phyloP scores from a whole-genome alignment of 2,797 vertebrate species.

The Miichthys miiuy region DNA sequence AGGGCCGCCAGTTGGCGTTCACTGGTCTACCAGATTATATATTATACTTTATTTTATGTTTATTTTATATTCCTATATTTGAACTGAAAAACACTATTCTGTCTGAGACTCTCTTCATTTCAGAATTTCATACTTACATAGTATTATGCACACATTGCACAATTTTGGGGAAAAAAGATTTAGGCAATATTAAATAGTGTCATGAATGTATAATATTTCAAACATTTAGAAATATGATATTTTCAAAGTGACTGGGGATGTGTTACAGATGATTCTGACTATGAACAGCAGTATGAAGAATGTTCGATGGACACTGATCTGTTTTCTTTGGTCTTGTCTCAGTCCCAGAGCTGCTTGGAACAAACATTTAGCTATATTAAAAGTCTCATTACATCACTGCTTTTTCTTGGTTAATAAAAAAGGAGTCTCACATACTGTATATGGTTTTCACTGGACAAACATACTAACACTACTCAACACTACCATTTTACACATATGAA shows the following conservation, averaged over 20 bases:
- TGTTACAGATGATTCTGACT: background rate
- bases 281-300: background rate
- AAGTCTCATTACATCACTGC: no score
- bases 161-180: background rate
- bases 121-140: no score
- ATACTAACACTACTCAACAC: no score
- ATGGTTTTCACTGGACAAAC: background rate
- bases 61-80: no score
- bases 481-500: background rate
- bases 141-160: background rate
- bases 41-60: no score
- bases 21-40: no score
- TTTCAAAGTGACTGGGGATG: background rate
- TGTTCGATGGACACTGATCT: background rate
- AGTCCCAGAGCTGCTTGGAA: background rate
- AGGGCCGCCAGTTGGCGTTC: no score
- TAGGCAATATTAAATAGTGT: background rate
- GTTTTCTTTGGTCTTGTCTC: background rate
- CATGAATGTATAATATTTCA: background rate
- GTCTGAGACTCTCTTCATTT: no score
- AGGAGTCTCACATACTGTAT: background rate
- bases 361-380: no score
- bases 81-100: no score
- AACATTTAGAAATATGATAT: background rate
- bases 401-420: no score